phyloP scores from a whole-genome alignment of 2,888 invertebrate genomes.

The Eumacrocentrus americanus region DNA sequence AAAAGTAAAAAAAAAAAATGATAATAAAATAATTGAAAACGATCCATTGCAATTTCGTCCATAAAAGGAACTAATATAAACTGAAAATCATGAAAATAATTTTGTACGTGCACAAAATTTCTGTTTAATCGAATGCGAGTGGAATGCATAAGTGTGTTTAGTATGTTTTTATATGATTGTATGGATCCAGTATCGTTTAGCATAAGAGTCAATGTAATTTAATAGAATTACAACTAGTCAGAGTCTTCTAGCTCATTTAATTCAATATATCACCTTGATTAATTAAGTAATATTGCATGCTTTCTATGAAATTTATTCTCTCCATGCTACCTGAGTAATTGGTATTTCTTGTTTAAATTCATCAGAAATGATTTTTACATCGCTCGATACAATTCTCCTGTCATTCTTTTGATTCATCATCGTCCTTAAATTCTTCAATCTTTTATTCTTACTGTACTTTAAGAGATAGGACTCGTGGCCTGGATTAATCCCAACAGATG shows the following conservation, averaged over 20 bases:
- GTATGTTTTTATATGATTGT: not conserved
- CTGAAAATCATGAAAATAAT: not conserved
- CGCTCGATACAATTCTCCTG: too few species aligned
- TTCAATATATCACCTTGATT: too few species aligned
- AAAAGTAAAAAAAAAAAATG: not conserved
- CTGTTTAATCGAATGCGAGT: not conserved
- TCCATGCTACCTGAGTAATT: slow-evolving; percentile 44
- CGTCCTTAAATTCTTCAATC: slow-evolving; percentile 34
- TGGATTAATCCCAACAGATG: slow-evolving; percentile 73
- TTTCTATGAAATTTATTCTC: slow-evolving; percentile 35
- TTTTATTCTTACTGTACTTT: slow-evolving; percentile 44
- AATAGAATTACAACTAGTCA: not conserved
- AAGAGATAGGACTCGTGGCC: slow-evolving; percentile 56
- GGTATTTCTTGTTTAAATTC: too few species aligned
- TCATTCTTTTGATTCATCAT: slow-evolving; percentile 28
- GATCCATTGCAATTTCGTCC: not conserved
- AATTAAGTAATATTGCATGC: not conserved
- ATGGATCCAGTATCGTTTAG: not conserved
- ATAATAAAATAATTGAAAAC: not conserved
- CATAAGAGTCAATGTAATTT: not conserved
- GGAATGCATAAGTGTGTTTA: not conserved
- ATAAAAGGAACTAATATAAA: not conserved
- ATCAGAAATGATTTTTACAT: too few species aligned
- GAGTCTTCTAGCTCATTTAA: not conserved
- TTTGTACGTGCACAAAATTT: not conserved